A percentile compares a stretch with the other conserved stretches of the same genome.
phyloP scores from a whole-genome alignment of 2,797 vertebrate species.

The Trematomus bernacchii region DNA sequence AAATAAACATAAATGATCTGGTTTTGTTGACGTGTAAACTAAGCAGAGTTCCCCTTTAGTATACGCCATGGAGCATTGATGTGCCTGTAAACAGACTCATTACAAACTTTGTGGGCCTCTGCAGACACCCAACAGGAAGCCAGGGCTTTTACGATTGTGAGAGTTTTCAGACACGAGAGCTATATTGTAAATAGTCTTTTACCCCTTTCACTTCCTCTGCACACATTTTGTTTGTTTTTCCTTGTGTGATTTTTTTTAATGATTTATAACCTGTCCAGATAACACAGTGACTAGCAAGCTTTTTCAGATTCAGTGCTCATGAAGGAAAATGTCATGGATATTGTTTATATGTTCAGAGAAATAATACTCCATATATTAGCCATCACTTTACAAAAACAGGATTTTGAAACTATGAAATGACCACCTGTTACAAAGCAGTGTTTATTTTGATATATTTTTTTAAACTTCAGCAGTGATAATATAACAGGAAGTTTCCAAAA shows the following conservation, averaged over 20 bases:
- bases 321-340: slow-evolving; percentile 85
- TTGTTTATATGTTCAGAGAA: slow-evolving; percentile 74
- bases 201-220: slow-evolving; percentile 47
- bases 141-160: slow-evolving; percentile 33
- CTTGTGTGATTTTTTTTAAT: slow-evolving; percentile 53
- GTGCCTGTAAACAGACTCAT: slow-evolving; percentile 37
- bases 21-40: slow-evolving; percentile 19
- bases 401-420: slow-evolving; percentile 90
- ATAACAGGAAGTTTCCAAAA: slow-evolving; percentile 34
- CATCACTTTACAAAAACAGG: slow-evolving; percentile 81
- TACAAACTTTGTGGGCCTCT: slow-evolving; percentile 28
- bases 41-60: slow-evolving; percentile 1
- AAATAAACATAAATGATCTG: background rate
- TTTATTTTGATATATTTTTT: slow-evolving; percentile 67
- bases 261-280: slow-evolving; percentile 71
- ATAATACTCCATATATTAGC: slow-evolving; percentile 80
- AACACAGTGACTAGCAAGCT: slow-evolving; percentile 73
- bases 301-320: slow-evolving; percentile 79
- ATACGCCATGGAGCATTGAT: slow-evolving; percentile 8
- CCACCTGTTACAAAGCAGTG: slow-evolving; percentile 75
- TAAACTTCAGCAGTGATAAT: slow-evolving; percentile 34
- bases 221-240: slow-evolving; percentile 56
- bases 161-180: slow-evolving; percentile 60
- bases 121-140: slow-evolving; percentile 35
- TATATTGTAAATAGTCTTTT: slow-evolving; percentile 76